Evolutionary conservation across 2,113 vertebrate species (phyloP).

Genomic region (Zeus faber): DNA sequence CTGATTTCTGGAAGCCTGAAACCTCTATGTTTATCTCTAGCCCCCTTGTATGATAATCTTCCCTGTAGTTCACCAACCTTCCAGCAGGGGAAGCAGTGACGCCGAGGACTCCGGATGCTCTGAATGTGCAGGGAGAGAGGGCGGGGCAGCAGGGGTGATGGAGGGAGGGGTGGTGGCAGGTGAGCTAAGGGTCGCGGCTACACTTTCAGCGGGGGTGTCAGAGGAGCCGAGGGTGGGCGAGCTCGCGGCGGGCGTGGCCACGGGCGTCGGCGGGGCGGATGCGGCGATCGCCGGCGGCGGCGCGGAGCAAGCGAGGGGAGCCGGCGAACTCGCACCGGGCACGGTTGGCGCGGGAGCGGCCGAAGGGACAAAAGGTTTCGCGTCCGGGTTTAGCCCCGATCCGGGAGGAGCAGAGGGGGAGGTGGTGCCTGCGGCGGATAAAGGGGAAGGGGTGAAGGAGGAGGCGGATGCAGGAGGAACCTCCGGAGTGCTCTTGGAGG

Average conservation of each 20-base stretch:
- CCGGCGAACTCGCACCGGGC: conserved; percentile 25
- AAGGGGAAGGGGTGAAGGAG: conserved; percentile 26
- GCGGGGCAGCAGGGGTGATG: conserved; percentile 60
- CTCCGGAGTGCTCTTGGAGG: conserved; percentile 22
- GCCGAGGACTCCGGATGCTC: conserved; percentile 68
- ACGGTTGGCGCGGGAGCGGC: conserved; percentile 20
- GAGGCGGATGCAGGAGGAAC: conserved; percentile 18
- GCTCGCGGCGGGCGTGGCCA: background rate
- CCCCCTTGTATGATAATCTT: conserved; percentile 56
- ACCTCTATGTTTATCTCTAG: conserved; percentile 25
- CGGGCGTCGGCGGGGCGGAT: background rate
- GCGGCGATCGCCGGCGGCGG: conserved; percentile 3
- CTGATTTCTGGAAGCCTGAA: conserved; percentile 21
- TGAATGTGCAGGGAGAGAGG: conserved; percentile 69
- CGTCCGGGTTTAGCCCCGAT: conserved; percentile 59
- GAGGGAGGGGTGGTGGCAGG: conserved; percentile 42
- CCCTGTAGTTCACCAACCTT: conserved; percentile 79
- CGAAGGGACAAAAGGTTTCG: conserved; percentile 62
- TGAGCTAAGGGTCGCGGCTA: conserved; percentile 20
- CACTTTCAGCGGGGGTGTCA: conserved; percentile 23
- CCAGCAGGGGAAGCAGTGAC: conserved; percentile 70
- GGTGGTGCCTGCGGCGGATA: conserved; percentile 7
- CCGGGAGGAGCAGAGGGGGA: conserved; percentile 17
- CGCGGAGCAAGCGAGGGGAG: conserved; percentile 10
- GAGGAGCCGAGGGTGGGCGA: conserved; percentile 15